These are phyloP conservation scores for Zeugodacus cucurbitae DNA, from an alignment of 1,140 invertebrate species.

Conservation along the genomic window DNA sequence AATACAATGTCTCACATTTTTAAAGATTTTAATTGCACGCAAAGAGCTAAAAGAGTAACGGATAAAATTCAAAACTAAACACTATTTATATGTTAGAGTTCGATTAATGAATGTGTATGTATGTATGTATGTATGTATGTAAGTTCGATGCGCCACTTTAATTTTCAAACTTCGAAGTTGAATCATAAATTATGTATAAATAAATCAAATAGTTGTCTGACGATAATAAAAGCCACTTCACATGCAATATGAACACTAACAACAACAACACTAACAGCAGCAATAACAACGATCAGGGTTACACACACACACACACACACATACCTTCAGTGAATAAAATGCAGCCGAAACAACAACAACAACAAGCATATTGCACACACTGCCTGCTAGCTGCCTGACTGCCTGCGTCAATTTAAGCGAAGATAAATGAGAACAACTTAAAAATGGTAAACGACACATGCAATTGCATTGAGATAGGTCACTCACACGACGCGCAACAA, in stretches of 20 bases:
- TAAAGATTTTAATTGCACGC: too few relatives aligned
- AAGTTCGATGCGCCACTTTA: not conserved
- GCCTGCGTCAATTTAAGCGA: slow-evolving; percentile 38
- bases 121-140: not conserved
- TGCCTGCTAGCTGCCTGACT: not conserved
- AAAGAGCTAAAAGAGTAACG: too few relatives aligned
- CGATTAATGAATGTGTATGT: too few relatives aligned
- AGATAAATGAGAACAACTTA: slow-evolving; percentile 45
- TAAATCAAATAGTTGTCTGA: slow-evolving; percentile 27
- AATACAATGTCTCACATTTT: too few relatives aligned
- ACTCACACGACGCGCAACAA: slow-evolving; percentile 52
- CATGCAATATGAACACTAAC: not conserved
- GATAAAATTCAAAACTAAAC: too few relatives aligned
- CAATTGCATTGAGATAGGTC: slow-evolving; percentile 65
- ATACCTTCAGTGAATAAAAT: slow-evolving; percentile 32
- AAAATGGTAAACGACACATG: slow-evolving; percentile 43
- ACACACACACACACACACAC: not conserved
- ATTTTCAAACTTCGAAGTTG: not conserved
- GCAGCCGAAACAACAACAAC: not conserved
- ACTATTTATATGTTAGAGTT: too few relatives aligned
- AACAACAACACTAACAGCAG: not conserved
- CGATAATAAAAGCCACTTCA: slow-evolving; percentile 17
- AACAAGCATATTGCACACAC: not conserved
- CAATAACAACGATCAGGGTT: not conserved
- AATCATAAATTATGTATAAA: slow-evolving; percentile 18